Evolutionary conservation across 2,113 vertebrate genomes (phyloP), one percentile per base, ranked within the genome.

Genomic region (Pithys albifrons): DNA sequence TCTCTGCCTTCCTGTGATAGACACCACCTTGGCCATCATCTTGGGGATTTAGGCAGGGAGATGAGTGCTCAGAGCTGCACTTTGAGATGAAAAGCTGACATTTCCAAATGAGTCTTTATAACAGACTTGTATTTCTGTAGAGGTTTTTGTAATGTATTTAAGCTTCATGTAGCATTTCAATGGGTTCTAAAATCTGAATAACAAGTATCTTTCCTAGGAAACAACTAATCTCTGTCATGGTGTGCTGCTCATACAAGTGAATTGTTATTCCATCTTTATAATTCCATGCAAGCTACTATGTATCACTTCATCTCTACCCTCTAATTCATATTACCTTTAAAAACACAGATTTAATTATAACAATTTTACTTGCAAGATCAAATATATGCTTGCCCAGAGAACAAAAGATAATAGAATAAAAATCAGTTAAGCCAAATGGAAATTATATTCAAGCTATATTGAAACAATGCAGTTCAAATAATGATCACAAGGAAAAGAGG

Each of bases 341-440:
- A 95, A 95, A 28, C 46, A 93, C 39, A 59, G 33, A 79, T 69
- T 95, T 95, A 85, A 95, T 96, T 83, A 58, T 81, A 89, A 88
- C 43, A 79, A 51, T 82, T 91, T 88, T 89, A 55, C 35, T 96
- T 84, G 95, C 73, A 70, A 85, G 71, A 91, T 73, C 88, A 93
- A 96, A 79, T 91, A 66, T 57, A 57, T 86, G 55, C 41, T 95
- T 95, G 49, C 61, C 45, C 23, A 72, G 61, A 92, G 86, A 94
- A 92, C n/a, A 92, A 85, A 94, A 85, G 52, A 75, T 90, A 92
- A 94, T 74, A 91, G 69, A 95, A 91, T 85, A 84, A 95, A 95
- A 86, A 87, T 75, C 80, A 65, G 33, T 76, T 94, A 87, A 81
- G 72, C 29, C 74, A 94, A 92, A 73, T 72, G 54, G 51, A 87